These are phyloP conservation scores for Nannospalax galili DNA, from an alignment of 2,113 vertebrate species.

Conservation along the genomic window DNA sequence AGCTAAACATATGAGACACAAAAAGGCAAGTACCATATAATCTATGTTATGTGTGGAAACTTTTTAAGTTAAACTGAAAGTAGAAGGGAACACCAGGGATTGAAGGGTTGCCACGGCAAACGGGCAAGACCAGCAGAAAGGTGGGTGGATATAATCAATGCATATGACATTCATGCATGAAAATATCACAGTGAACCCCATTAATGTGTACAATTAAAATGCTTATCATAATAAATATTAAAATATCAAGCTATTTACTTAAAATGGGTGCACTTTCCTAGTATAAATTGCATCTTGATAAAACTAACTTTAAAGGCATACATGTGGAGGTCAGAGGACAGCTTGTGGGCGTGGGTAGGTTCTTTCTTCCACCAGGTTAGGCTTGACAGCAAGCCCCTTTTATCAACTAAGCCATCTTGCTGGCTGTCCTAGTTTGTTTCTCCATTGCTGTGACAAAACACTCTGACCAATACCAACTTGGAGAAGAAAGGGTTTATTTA, in stretches of 20 bases:
- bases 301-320: neutral
- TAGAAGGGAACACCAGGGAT: neutral
- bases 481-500: too few relatives aligned
- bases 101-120: neutral
- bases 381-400: too few relatives aligned
- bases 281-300: neutral
- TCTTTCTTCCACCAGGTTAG: neutral
- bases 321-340: neutral
- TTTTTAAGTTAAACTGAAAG: neutral
- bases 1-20: neutral
- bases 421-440: too few relatives aligned
- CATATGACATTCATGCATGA: neutral
- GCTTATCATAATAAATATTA: neutral
- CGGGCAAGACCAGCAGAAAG: neutral
- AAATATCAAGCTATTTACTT: neutral
- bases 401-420: neutral
- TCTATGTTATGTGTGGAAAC: neutral
- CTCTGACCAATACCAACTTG: too few relatives aligned
- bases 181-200: neutral
- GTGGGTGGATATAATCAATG: neutral
- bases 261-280: neutral
- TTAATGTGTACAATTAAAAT: neutral
- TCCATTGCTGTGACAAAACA: too few relatives aligned
- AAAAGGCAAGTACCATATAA: neutral
- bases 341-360: neutral